Evolutionary conservation across 2,113 vertebrate genomes (phyloP), one percentile per base, ranked within the genome.

Genomic region (Platichthys stellatus): DNA sequence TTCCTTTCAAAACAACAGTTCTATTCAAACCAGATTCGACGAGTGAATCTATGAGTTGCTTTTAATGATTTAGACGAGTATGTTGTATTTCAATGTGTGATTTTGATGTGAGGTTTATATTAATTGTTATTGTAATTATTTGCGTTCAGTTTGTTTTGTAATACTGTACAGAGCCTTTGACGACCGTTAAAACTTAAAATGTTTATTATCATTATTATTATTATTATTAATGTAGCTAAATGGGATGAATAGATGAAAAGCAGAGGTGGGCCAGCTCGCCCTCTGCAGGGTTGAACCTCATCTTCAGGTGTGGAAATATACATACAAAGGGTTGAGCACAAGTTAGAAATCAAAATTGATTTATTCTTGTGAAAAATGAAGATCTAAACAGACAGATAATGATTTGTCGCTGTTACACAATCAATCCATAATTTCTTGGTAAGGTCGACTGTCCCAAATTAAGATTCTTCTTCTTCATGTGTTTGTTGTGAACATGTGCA

Each of bases 351-450:
- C 72, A 81, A 47, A 67, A 5, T 12, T 1, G 17, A 80, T 92
- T 92, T 91, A 92, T 91, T 93, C 21, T 20, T 3, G 31, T 62
- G 76, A 21, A 78, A 82, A 78, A 69, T 64, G 10, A 74, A 38
- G 8, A 7, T 56, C 65, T 71, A 10, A 78, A 81, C 54, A 78
- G 49, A 20, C 35, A 24, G 24, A 61, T 40, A 69, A 79, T 4
- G 0, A 43, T 24, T n/a, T 43, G 9, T 21, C 75, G 23, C 56
- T 75, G 43, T 63, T 18, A 57, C 53, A 76, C 17, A 67, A 79
- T 51, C 20, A 59, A 76, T 54, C 14, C 31, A 45, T 35, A 54
- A 61, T 28, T 38, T 56, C 18, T 40, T 35, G 14, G 6, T 51
- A 10, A 62, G 31, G 24, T 8, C 3, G 0, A 21, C 31, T 20